These are phyloP conservation scores for Xestia rhomboidea DNA, from an alignment of 2,888 invertebrate species.

Conservation along the genomic window DNA sequence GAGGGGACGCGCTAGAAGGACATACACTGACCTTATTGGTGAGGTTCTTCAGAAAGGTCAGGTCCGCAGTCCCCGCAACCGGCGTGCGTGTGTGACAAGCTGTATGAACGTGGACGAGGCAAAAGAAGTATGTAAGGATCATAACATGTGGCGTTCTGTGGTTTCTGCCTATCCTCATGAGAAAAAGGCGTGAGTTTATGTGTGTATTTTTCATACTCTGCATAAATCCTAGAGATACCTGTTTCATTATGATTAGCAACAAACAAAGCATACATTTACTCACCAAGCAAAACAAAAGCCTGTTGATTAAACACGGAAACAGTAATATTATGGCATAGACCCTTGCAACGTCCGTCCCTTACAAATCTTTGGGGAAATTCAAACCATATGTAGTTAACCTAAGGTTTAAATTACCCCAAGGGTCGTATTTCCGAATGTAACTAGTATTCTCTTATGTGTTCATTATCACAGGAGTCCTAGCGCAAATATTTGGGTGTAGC, in stretches of 20 bases:
- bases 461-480: slow-evolving; percentile 2
- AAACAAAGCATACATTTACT: slow-evolving; percentile 12
- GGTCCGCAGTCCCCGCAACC: too few relatives aligned
- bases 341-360: not conserved
- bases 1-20: too few relatives aligned
- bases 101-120: too few relatives aligned
- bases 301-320: slow-evolving; percentile 6
- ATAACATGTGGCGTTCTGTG: too few relatives aligned
- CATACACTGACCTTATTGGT: too few relatives aligned
- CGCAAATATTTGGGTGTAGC: slow-evolving; percentile 7
- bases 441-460: slow-evolving; percentile 2
- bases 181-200: too few relatives aligned
- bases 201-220: not conserved
- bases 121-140: too few relatives aligned
- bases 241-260: not conserved
- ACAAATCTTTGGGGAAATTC: slow-evolving; percentile 22
- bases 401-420: slow-evolving; percentile 9
- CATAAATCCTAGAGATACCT: not conserved
- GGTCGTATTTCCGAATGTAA: not conserved
- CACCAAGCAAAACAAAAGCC: slow-evolving; percentile 18
- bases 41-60: too few relatives aligned
- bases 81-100: too few relatives aligned
- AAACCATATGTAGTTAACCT: not conserved
- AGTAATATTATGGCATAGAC: not conserved
- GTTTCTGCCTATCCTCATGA: too few relatives aligned